Evolutionary conservation across 2,113 vertebrate genomes (phyloP).

Genomic region (Eurystomus gularis): DNA sequence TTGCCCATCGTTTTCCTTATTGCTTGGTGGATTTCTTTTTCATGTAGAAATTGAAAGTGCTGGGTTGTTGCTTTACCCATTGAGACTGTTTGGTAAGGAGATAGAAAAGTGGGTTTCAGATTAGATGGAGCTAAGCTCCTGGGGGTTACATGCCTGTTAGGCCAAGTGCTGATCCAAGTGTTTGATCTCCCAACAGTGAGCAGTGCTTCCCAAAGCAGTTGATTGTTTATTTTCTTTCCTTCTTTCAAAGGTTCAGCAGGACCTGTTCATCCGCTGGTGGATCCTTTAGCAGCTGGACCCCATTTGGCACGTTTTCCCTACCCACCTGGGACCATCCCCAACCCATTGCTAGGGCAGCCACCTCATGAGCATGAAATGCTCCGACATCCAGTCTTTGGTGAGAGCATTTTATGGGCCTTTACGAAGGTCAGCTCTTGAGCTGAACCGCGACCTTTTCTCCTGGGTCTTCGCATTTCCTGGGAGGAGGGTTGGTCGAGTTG

Average conservation of each 20-base stretch:
- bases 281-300: conserved; percentile 89
- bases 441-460: neutral
- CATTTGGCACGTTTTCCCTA: conserved; percentile 96
- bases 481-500: neutral
- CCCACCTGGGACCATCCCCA: conserved; percentile 93
- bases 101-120: neutral
- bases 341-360: conserved; percentile 89
- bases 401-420: conserved; percentile 9
- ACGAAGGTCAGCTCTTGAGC: neutral
- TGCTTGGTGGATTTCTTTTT: neutral
- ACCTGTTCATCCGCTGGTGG: conserved; percentile 88
- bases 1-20: neutral
- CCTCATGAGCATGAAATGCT: conserved; percentile 99
- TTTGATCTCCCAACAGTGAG: neutral
- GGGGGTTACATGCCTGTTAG: neutral
- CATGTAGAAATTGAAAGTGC: neutral
- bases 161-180: neutral
- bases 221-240: neutral
- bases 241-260: conserved; percentile 84
- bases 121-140: neutral
- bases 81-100: neutral
- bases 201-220: neutral
- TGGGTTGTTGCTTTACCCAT: neutral
- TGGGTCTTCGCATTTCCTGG: neutral
- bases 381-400: conserved; percentile 95